These are phyloP conservation scores for Pelochelys cantorii DNA, from an alignment of 2,797 vertebrate species.

Conservation along the genomic window DNA sequence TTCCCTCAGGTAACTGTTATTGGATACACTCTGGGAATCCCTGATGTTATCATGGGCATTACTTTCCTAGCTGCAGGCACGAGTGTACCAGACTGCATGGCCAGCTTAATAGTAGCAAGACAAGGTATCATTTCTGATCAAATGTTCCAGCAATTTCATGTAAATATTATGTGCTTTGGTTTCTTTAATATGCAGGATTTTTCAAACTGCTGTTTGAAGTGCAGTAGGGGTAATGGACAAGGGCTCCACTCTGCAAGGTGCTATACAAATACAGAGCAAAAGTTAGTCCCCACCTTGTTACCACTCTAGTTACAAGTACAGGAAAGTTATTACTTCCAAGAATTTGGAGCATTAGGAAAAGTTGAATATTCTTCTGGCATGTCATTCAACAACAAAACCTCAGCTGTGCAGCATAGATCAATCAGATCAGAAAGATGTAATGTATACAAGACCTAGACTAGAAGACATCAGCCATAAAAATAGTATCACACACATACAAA, in stretches of 20 bases:
- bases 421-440: conserved; percentile 1
- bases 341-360: neutral
- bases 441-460: neutral
- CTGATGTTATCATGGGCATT: conserved; percentile 99
- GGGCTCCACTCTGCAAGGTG: neutral
- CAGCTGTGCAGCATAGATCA: neutral
- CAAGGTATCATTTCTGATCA: conserved; percentile 86
- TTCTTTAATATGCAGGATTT: neutral
- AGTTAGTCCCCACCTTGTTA: neutral
- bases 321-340: neutral
- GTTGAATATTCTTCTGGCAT: neutral
- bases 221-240: neutral
- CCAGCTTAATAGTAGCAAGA: conserved; percentile 96
- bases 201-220: neutral
- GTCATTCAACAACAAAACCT: neutral
- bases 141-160: neutral
- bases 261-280: neutral
- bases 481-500: neutral
- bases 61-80: conserved; percentile 98
- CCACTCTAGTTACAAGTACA: neutral
- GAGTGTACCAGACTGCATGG: conserved; percentile 98
- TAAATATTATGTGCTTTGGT: neutral
- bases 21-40: conserved; percentile 96
- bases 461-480: neutral
- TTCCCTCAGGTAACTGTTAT: conserved; percentile 92